A percentile compares a stretch with the other conserved stretches of the same genome.
phyloP scores from a whole-genome alignment of 2,888 invertebrate species.

The Ophion costatus region DNA sequence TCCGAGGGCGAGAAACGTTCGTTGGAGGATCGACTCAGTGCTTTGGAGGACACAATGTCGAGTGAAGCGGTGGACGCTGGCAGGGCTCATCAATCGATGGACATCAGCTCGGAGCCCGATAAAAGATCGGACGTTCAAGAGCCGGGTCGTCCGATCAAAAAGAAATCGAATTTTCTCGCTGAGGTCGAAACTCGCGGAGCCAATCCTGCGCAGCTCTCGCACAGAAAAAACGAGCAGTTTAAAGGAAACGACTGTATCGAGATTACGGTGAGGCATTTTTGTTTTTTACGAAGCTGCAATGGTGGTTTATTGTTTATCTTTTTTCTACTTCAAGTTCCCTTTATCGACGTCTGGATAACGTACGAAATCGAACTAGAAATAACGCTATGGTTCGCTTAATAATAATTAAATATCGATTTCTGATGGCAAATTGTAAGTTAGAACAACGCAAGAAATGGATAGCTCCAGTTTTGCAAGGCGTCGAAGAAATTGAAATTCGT shows the following conservation, averaged over 20 bases:
- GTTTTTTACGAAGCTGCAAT: not conserved
- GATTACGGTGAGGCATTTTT: slow-evolving; percentile 27
- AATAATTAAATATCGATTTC: too few relatives aligned
- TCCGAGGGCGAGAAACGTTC: slow-evolving; percentile 26
- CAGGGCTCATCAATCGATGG: not conserved
- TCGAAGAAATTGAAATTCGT: too few relatives aligned
- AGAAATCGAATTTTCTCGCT: slow-evolving; percentile 30
- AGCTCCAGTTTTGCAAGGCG: too few relatives aligned
- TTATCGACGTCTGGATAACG: too few relatives aligned
- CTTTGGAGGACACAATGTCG: slow-evolving; percentile 36
- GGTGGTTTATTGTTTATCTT: not conserved
- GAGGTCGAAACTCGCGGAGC: not conserved
- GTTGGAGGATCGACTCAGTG: slow-evolving; percentile 30
- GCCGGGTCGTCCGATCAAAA: not conserved
- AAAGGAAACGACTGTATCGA: not conserved
- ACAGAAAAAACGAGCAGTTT: not conserved
- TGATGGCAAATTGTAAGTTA: too few relatives aligned
- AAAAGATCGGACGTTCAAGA: not conserved
- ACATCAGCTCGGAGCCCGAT: not conserved
- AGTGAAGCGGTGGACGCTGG: not conserved
- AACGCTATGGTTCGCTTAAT: too few relatives aligned
- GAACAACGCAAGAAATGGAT: too few relatives aligned
- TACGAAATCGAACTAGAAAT: too few relatives aligned
- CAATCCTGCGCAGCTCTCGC: not conserved
- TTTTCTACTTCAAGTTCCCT: not conserved